Conservation (phyloP, 2,797 vertebrate species). For the Brotula barbata region DNA sequence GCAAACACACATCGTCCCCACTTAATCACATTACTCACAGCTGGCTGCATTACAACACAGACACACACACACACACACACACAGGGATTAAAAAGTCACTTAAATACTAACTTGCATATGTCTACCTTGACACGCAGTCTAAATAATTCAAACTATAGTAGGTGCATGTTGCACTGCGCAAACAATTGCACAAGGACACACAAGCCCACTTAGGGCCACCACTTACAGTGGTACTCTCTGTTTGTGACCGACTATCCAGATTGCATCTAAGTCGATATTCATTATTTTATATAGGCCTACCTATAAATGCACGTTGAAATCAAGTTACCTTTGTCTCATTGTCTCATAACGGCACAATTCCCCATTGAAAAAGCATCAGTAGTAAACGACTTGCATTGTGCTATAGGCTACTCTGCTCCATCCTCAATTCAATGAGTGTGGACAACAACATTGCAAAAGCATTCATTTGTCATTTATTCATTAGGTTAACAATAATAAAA, state of each 20-base stretch:
- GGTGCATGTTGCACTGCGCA: too few relatives aligned
- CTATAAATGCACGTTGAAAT: conserved; percentile 15
- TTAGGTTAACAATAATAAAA: conserved; percentile 58
- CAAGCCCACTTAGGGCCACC: background rate
- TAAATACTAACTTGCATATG: too few relatives aligned
- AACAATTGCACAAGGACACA: background rate
- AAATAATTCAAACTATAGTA: background rate
- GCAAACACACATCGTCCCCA: conserved; percentile 38
- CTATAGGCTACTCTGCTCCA: background rate
- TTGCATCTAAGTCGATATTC: background rate
- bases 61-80: background rate
- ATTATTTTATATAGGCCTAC: conserved; percentile 5
- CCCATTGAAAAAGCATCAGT: conserved; percentile 21
- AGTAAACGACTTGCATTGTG: conserved; percentile 24
- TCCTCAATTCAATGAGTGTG: conserved; percentile 31
- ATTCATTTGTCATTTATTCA: conserved; percentile 50
- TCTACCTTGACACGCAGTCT: background rate
- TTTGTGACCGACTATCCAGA: background rate
- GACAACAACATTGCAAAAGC: conserved; percentile 33
- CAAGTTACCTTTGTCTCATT: conserved; percentile 28
- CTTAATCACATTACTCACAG: conserved; percentile 59
- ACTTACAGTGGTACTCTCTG: background rate
- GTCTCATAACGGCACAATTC: conserved; percentile 25
- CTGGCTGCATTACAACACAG: background rate
- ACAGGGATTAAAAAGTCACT: background rate